A percentile compares a stretch with the other conserved stretches of the same genome.
These are phyloP conservation scores for Drosophila leonis DNA, from an alignment of 2,888 invertebrate genomes.

Conservation along the genomic window DNA sequence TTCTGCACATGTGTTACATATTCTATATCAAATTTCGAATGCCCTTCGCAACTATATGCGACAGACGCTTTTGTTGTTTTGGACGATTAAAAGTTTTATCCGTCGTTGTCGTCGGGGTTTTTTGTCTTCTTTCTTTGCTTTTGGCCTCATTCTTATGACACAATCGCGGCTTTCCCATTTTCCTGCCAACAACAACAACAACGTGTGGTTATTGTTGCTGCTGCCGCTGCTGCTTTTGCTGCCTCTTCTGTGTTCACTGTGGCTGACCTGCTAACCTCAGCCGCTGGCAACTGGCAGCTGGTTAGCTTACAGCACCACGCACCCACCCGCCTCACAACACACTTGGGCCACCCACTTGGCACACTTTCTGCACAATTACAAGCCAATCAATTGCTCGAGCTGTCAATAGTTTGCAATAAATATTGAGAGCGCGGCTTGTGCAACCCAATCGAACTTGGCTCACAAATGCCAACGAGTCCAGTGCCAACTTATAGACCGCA, in stretches of 20 bases:
- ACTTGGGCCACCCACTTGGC: constrained; percentile 62
- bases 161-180: constrained; percentile 53
- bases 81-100: constrained; percentile 79
- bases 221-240: constrained; percentile 38
- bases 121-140: constrained; percentile 51
- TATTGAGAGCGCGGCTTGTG: constrained; percentile 57
- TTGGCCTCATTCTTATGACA: constrained; percentile 71
- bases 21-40: not conserved
- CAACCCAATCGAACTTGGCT: constrained; percentile 54
- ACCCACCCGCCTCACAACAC: not conserved
- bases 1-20: not conserved
- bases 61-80: constrained; percentile 67
- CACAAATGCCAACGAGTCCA: constrained; percentile 16
- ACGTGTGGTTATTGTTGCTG: constrained; percentile 39
- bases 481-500: constrained; percentile 32
- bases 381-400: constrained; percentile 73
- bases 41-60: not conserved
- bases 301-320: constrained; percentile 11
- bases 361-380: constrained; percentile 75
- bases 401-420: constrained; percentile 75
- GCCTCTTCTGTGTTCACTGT: constrained; percentile 38
- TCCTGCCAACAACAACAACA: constrained; percentile 38
- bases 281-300: constrained; percentile 50
- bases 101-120: constrained; percentile 33
- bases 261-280: constrained; percentile 83